Evolutionary conservation across 1,140 invertebrate genomes (phyloP), one percentile per base, ranked within the genome.

Genomic region (Colletes gigas): DNA sequence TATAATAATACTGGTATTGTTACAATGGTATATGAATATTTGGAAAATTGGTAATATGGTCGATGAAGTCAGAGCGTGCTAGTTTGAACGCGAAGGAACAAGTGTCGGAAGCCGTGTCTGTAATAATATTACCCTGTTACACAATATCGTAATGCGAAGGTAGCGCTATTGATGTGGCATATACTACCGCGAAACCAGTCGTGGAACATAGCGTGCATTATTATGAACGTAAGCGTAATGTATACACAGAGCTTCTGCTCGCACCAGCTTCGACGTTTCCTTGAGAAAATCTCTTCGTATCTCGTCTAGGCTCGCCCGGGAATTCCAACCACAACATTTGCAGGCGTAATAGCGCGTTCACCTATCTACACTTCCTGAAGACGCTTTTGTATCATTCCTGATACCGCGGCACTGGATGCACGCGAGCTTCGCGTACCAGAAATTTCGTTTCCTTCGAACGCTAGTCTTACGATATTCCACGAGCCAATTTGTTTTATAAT

Each of bases 71-170:
- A 77, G 66, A 60, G 3, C 14, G 21, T 17, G 47, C 52, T 17
- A 14, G 44, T 17, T 15, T 19, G 44, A 60, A 19, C 75, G 44
- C 55, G 75, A 39, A 15, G 55, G 17, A 21, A 66, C 75, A 70
- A 69, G 75, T 77, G 75, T 77, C 75, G 75, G 75, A 77, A 78
- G 75, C 67, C 69, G 67, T 19, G 55, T 52, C 55, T 3, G 14
- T 68, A 50, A 78, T 62, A 78, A 70, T 78, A 78, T 78, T 78
- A 62, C 47, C 75, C 55, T 60, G 75, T 71, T 78, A 71, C 67
- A 41, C 55, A 78, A 78, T 78, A 71, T 71, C 67, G 66, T 44
- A 71, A 71, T 67, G 50, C 54, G 47, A 60, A 71, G 21, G 75
- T 39, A 59, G 55, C 39, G 47, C 19, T 52, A 71, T 78, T 17